These are phyloP conservation scores for Ptychoptera contaminata DNA, from an alignment of 2,888 invertebrate species.

Conservation along the genomic window DNA sequence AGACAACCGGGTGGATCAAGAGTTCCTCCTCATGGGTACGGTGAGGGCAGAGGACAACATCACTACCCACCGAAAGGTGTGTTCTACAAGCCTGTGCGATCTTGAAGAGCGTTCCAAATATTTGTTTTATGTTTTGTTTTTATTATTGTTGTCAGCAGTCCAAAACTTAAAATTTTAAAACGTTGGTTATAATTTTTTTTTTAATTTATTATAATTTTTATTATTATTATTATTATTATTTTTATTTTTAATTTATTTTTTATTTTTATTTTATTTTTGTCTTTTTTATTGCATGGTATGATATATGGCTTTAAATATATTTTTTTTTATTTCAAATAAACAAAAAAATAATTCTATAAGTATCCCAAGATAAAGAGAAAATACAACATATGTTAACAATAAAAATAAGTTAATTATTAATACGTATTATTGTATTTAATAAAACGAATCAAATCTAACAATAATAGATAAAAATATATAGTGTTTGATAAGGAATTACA, in stretches of 20 bases:
- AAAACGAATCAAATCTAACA: too few relatives aligned
- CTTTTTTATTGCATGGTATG: neutral
- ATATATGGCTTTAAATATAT: neutral
- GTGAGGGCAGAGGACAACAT: slow-evolving; percentile 56
- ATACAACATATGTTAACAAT: too few relatives aligned
- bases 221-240: neutral
- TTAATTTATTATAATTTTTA: slow-evolving; percentile 1
- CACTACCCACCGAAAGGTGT: slow-evolving; percentile 58
- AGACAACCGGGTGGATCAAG: slow-evolving; percentile 30
- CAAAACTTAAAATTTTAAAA: slow-evolving; percentile 2
- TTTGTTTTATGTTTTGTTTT: slow-evolving; percentile 2
- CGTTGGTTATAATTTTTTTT: slow-evolving; percentile 3
- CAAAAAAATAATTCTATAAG: too few relatives aligned
- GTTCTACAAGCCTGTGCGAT: slow-evolving; percentile 19
- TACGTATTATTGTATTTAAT: too few relatives aligned
- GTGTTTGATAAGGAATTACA: too few relatives aligned
- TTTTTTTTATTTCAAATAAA: neutral
- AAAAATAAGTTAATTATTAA: too few relatives aligned
- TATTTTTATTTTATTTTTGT: neutral
- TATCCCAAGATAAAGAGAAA: too few relatives aligned
- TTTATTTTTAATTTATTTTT: neutral
- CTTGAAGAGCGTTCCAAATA: slow-evolving; percentile 6
- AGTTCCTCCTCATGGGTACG: slow-evolving; percentile 45
- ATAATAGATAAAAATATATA: too few relatives aligned
- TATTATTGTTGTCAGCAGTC: slow-evolving; percentile 3